Base-by-base conservation (phyloP, 2,113 vertebrate genomes). In the Megaleporinus macrocephalus region DNA sequence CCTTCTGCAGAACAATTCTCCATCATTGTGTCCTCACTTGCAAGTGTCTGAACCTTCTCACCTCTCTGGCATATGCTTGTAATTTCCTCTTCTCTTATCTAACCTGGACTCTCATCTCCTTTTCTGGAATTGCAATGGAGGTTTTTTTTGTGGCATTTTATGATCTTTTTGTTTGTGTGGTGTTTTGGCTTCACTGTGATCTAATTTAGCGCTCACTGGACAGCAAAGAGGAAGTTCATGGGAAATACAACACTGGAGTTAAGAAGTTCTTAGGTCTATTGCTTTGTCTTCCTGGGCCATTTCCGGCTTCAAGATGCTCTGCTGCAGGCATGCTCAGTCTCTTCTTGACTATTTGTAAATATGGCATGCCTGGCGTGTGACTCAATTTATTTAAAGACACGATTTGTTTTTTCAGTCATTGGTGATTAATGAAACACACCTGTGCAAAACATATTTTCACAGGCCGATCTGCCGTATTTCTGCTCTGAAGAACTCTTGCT, bases 11-110 rank as follows among this genome's bases (percentile, higher is more conserved):
- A 10, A 68, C 10, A 24, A 12, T 66, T 57, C 61, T 82, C 6
- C 29, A 81, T 70, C 53, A 16, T 73, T 36, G 30, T 62, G 41
- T 65, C 61, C 69, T 65, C 18, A n/a, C 47, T 73, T 66, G 47
- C n/a, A 15, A 66, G 29, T 69, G 13, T 26, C 41, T 24, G 47
- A 66, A 44, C 61, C 62, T 41, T 55, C 63, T 14, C 63, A 51
- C 36, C 55, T 77, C 78, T 71, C 26, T 69, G 55, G 44, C 82
- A 84, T 78, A 51, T 82, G 84, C 49, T 61, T 80, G 44, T 59
- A 80, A 76, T 84, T 84, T 80, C 71, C 62, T 71, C 55, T 57
- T 18, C n/a, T 78, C 81, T 62, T 71, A 80, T 74, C 66, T 59
- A 55, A 76, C 29, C 44, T 44, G 20, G 33, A 65, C 49, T 71